Base-by-base conservation (phyloP, 64 coral and sea anemone genomes). In the Actinia equina region DNA sequence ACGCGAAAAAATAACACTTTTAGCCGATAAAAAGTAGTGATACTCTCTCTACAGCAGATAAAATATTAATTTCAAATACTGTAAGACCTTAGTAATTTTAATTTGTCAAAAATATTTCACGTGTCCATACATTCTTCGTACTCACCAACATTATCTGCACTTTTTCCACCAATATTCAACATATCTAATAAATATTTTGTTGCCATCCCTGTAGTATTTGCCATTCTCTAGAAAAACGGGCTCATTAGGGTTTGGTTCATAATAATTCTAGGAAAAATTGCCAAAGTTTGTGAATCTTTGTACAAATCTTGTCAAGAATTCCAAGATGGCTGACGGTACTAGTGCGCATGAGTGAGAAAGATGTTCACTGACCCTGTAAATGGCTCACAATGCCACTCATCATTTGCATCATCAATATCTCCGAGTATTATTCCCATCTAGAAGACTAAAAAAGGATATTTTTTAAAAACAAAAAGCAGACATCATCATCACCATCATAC, bases 141-240 rank as follows among this genome's bases (percentile, higher is more conserved):
- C 83, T 57, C 18, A 85, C 53, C 53, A 8, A 42, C 49, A 6
- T 44, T 42, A 85, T 42, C 26, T 22, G 61, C 59, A 59, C 37
- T 43, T 59, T 85, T 85, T 85, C 55, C 83, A 85, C 83, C 83
- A 43, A 85, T 85, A 41, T 85, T 85, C 26, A 85, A 43, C 83
- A 85, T 85, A 62, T 85, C 59, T 54, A 85, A 62, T 54, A 85
- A 63, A 63, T 60, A 85, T 19, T 85, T 9, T 17, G 83, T 85
- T 59, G 57, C 83, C 59, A 60, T 85, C 19, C 83, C 83, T 60
- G 83, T 85, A 9, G 56, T 43, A 44, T 85, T 63, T 16, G 59
- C 54, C 83, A 85, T 85, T 6, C 23, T 81, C 78, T 81, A 81
- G 44, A 2, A 52, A 43, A 74, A 52, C 78, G 18, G 52, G 45